These are phyloP conservation scores for Neelides sp. DNA, from an alignment of 1,140 invertebrate species.

Conservation along the genomic window DNA sequence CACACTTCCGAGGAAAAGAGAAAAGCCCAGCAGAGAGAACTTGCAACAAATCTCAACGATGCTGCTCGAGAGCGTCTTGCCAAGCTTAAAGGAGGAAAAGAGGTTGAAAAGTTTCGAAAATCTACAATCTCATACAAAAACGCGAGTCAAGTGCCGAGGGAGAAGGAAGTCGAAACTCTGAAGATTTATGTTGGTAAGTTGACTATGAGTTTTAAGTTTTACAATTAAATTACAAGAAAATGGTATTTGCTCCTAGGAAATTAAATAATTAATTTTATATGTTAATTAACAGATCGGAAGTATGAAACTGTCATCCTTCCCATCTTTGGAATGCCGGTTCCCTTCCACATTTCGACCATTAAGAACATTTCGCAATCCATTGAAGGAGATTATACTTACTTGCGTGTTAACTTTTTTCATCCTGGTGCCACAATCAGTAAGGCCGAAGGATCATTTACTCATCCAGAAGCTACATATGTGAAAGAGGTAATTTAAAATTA, in stretches of 20 bases:
- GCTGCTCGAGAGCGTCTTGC: constrained; percentile 81
- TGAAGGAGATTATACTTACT: constrained; percentile 97
- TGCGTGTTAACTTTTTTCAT: constrained; percentile 97
- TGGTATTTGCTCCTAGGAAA: constrained; percentile 1
- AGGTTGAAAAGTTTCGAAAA: constrained; percentile 82
- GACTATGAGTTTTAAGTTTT: constrained; percentile 2
- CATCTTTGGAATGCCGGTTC: constrained; percentile 86
- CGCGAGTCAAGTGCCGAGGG: constrained; percentile 78
- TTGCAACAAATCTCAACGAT: constrained; percentile 80
- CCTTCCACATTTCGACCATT: constrained; percentile 97
- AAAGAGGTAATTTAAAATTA: constrained; percentile 63
- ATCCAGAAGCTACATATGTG: constrained; percentile 90
- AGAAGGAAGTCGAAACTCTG: constrained; percentile 81
- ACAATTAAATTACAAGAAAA: background rate
- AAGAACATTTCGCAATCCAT: constrained; percentile 98
- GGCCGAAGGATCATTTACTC: constrained; percentile 79
- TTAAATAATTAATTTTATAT: constrained; percentile 10
- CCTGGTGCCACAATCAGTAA: constrained; percentile 89
- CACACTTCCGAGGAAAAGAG: constrained; percentile 93
- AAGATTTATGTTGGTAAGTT: constrained; percentile 85
- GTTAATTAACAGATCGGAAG: constrained; percentile 60
- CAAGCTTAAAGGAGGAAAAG: constrained; percentile 68
- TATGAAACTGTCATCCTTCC: constrained; percentile 96
- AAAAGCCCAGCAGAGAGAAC: constrained; percentile 90
- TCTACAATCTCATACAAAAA: constrained; percentile 92